These are phyloP conservation scores for Anhinga rufa DNA, from an alignment of 2,113 vertebrate genomes.

Conservation along the genomic window DNA sequence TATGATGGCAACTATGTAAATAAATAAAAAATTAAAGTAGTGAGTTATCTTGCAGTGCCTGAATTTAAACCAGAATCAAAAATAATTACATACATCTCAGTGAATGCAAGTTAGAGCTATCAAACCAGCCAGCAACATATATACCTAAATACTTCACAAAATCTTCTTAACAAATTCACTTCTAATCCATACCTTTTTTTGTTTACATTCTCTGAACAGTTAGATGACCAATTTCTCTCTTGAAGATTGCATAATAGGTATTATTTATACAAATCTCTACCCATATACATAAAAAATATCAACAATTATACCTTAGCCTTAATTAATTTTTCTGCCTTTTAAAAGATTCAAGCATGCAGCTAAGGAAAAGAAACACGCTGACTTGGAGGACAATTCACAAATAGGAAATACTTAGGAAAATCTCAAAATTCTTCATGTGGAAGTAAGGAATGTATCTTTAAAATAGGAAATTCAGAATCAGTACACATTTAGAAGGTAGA, in stretches of 20 bases:
- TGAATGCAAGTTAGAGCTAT: background rate
- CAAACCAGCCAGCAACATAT: background rate
- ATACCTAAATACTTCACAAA: background rate
- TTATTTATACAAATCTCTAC: background rate
- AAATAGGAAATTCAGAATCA: background rate
- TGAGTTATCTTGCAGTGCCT: background rate
- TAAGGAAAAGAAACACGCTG: background rate
- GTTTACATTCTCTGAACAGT: background rate
- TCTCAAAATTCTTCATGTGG: background rate
- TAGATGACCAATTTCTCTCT: background rate
- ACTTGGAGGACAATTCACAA: background rate
- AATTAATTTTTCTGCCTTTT: background rate
- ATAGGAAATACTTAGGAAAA: background rate
- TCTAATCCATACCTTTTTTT: background rate
- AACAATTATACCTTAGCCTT: background rate
- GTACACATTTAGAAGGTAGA: background rate
- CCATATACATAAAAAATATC: background rate
- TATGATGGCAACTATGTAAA: background rate
- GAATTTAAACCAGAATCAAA: background rate
- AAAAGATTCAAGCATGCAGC: background rate
- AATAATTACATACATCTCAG: background rate
- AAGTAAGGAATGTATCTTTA: background rate
- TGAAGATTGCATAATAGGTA: background rate
- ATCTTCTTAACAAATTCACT: background rate
- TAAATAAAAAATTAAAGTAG: background rate